phyloP scores from a whole-genome alignment of 2,888 invertebrate genomes.

The Agonum fuliginosum region DNA sequence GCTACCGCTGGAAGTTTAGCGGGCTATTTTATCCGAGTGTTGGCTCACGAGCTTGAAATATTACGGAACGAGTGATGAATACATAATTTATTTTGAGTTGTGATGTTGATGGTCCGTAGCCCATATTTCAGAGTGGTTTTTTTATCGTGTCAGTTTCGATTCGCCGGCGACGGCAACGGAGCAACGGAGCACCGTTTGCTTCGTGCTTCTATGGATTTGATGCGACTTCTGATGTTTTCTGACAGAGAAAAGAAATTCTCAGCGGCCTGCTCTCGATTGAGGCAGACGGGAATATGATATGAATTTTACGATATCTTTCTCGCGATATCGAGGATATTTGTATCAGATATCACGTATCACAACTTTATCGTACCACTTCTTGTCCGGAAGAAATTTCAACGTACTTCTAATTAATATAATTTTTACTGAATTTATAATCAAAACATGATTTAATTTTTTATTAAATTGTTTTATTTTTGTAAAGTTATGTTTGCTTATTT shows the following conservation, averaged over 20 bases:
- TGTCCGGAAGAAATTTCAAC: neutral
- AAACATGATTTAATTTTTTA: too few relatives aligned
- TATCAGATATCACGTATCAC: too few relatives aligned
- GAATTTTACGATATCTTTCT: too few relatives aligned
- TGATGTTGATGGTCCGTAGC: slow-evolving; percentile 56
- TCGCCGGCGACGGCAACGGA: slow-evolving; percentile 9
- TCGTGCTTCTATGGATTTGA: slow-evolving; percentile 15
- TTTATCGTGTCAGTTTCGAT: slow-evolving; percentile 35
- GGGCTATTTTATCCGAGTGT: slow-evolving; percentile 34
- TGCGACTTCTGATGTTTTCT: slow-evolving; percentile 19
- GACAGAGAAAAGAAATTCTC: neutral
- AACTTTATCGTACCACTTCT: neutral
- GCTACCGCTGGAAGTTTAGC: slow-evolving; percentile 16
- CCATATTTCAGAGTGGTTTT: slow-evolving; percentile 57
- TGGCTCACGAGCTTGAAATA: slow-evolving; percentile 36
- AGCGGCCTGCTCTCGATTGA: neutral
- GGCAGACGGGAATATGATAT: too few relatives aligned
- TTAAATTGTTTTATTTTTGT: too few relatives aligned
- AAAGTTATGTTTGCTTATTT: too few relatives aligned
- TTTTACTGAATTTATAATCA: too few relatives aligned
- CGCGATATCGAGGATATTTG: too few relatives aligned
- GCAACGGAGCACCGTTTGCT: neutral
- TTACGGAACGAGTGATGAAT: slow-evolving; percentile 58
- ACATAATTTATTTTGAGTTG: slow-evolving; percentile 59
- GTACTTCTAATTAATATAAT: too few relatives aligned